phyloP scores from a whole-genome alignment of 2,113 vertebrate species.

The Rutilus rutilus region DNA sequence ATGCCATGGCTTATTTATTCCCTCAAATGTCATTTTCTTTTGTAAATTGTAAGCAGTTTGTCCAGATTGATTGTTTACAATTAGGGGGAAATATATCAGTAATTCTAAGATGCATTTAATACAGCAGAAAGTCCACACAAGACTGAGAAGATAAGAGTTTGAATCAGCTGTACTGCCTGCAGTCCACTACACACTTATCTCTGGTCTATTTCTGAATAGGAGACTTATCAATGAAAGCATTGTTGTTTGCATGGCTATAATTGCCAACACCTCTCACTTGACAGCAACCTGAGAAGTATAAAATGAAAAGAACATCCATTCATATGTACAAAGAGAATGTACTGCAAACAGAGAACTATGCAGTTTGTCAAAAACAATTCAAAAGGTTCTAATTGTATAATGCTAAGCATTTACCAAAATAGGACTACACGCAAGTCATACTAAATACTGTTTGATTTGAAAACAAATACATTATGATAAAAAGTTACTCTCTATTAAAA shows the following conservation, averaged over 20 bases:
- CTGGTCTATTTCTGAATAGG: constrained; percentile 35
- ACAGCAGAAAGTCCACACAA: not conserved
- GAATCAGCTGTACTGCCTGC: not conserved
- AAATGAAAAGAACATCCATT: constrained; percentile 24
- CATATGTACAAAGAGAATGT: not conserved
- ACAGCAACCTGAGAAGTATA: not conserved
- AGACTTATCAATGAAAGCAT: constrained; percentile 40
- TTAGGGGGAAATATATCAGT: not conserved
- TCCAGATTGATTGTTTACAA: not conserved
- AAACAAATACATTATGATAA: not conserved
- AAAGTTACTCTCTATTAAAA: no score
- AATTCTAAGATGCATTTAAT: not conserved
- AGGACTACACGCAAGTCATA: not conserved
- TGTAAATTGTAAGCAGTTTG: no score
- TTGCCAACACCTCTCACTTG: constrained; percentile 28
- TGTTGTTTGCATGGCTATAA: constrained; percentile 3
- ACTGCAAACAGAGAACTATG: not conserved
- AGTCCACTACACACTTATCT: constrained; percentile 14
- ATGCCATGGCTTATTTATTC: constrained; percentile 15
- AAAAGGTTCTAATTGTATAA: not conserved
- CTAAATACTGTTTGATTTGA: not conserved
- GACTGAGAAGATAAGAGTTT: not conserved
- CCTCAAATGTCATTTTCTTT: not conserved
- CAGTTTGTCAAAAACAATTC: not conserved
- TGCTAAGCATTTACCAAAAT: not conserved